Conservation (phyloP, 2,113 vertebrate species). For the Ammodytes marinus region DNA sequence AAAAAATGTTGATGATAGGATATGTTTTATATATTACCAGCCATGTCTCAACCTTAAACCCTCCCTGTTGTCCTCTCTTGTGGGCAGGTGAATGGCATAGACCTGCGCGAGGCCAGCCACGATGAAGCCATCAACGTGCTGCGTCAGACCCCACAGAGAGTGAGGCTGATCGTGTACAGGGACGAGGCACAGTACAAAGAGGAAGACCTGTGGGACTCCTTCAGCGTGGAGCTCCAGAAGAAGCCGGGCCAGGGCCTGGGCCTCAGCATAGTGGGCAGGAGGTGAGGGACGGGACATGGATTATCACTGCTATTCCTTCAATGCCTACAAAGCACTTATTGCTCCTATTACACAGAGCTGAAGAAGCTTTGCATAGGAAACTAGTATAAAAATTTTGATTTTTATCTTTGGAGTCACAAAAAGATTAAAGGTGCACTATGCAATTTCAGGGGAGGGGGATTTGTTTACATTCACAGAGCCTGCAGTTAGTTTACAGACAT, state of each 20-base stretch:
- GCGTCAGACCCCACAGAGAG: slow-evolving; percentile 93
- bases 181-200: slow-evolving; percentile 97
- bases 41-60: no score
- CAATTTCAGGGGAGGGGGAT: no score
- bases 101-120: slow-evolving; percentile 93
- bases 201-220: slow-evolving; percentile 93
- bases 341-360: neutral
- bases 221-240: slow-evolving; percentile 92
- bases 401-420: no score
- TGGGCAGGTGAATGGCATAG: slow-evolving; percentile 92
- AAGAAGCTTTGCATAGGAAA: neutral
- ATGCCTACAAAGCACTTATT: neutral
- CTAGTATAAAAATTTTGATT: no score
- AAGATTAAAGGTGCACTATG: no score
- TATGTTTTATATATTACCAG: no score
- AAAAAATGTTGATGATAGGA: no score
- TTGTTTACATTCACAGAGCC: no score
- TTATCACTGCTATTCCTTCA: neutral
- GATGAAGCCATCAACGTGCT: slow-evolving; percentile 98
- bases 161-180: slow-evolving; percentile 91
- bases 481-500: no score
- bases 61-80: no score
- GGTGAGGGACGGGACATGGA: slow-evolving; percentile 77
- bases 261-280: slow-evolving; percentile 96
- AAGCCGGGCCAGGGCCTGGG: slow-evolving; percentile 93